A percentile compares a stretch with the other conserved stretches of the same genome.
Evolutionary conservation across 2,888 invertebrate genomes (phyloP).

Genomic region (Platycnemis pennipes): DNA sequence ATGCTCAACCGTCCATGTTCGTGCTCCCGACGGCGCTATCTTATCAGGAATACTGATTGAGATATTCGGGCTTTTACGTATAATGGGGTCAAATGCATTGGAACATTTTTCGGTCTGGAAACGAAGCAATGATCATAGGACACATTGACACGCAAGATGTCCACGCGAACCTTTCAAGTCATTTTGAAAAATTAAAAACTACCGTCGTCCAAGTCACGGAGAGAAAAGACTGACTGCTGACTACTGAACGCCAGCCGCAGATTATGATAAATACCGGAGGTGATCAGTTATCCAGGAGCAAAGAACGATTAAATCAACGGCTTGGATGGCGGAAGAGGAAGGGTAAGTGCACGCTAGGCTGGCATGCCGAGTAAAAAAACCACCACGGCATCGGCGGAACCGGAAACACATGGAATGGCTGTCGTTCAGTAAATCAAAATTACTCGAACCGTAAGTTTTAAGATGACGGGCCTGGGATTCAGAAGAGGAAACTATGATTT

Average conservation of each 20-base stretch:
- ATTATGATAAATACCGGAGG: background rate
- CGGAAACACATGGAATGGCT: constrained; percentile 44
- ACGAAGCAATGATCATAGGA: constrained; percentile 16
- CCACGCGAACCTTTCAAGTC: background rate
- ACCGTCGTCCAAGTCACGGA: background rate
- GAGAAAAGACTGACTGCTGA: background rate
- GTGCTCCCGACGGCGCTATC: background rate
- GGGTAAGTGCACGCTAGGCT: background rate
- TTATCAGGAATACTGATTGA: background rate
- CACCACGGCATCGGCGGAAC: background rate
- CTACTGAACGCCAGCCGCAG: background rate
- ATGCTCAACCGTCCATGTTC: background rate
- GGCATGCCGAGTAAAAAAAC: background rate
- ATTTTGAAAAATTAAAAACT: background rate
- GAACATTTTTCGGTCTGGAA: background rate
- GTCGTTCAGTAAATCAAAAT: constrained; percentile 38
- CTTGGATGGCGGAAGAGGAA: background rate
- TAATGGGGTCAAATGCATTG: background rate
- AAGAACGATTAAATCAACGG: background rate
- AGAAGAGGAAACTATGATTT: background rate
- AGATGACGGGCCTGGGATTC: background rate
- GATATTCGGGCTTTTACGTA: background rate
- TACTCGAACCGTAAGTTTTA: background rate
- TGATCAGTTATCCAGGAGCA: background rate
- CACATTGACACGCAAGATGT: constrained; percentile 17